A percentile compares a stretch with the other conserved stretches of the same genome.
Evolutionary conservation across 2,797 vertebrate species (phyloP).

Genomic region (Coranthus polyacanthus): DNA sequence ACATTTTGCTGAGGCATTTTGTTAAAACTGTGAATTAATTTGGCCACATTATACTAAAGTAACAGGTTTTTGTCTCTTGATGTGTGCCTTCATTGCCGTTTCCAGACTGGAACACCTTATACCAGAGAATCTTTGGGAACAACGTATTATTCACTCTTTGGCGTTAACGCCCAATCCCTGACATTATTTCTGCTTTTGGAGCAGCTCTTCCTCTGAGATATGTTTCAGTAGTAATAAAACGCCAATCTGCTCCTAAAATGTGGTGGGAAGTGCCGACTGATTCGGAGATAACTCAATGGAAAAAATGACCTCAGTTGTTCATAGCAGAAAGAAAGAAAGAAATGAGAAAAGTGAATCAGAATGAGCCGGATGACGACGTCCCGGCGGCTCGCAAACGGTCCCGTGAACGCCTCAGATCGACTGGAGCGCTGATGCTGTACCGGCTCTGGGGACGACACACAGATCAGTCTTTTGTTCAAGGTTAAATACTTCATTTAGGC

Average conservation of each 20-base stretch:
- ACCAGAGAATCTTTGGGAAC: too few species aligned
- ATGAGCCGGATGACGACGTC: conserved; percentile 36
- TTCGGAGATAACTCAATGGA: conserved; percentile 40
- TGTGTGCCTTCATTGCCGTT: neutral
- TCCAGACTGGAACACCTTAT: too few species aligned
- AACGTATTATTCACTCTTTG: neutral
- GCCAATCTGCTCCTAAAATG: conserved; percentile 39
- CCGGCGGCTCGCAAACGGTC: conserved; percentile 39
- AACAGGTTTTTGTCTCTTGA: neutral
- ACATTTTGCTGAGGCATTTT: too few species aligned
- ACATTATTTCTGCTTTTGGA: conserved; percentile 25
- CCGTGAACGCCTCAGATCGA: conserved; percentile 19
- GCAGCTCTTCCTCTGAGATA: conserved; percentile 31
- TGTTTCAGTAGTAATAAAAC: conserved; percentile 34
- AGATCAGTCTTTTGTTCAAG: conserved; percentile 70
- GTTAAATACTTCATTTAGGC: conserved; percentile 71
- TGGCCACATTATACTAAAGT: neutral
- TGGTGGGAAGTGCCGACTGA: conserved; percentile 37
- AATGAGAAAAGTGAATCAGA: conserved; percentile 29
- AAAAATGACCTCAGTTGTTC: conserved; percentile 21
- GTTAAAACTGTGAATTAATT: too few species aligned
- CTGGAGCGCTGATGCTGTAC: conserved; percentile 22
- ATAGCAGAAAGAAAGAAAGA: neutral
- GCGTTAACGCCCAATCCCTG: neutral
- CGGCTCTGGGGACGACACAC: conserved; percentile 2